Evolutionary conservation across 2,888 invertebrate species (phyloP), one percentile per base, ranked within the genome.

Genomic region (Cyclophora punctaria): DNA sequence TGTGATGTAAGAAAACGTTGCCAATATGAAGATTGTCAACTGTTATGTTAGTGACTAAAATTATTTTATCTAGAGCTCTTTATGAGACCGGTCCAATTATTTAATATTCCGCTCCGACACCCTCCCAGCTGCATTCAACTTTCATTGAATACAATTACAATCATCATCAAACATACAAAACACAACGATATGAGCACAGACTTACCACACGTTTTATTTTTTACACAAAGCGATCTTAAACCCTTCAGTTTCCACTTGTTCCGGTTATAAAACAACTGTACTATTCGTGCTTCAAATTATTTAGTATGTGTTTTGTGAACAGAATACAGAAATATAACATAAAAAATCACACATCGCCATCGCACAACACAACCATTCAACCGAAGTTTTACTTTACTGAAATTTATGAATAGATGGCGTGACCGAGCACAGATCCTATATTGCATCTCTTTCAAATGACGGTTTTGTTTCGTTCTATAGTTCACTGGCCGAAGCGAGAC

Each of bases 331-430:
- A 62, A 64, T 60, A 64, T 69, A 78, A 75, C 63, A 69, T 73
- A 72, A 75, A 68, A 77, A 73, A 69, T 60, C 78, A 83, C 81
- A 83, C 74, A 74, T 79, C 76, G 78, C 78, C 78, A 78, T 77
- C 74, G 69, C 71, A 73, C 55, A 63, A 47, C 58, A 62, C 60
- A 47, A 41, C 41, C 34, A 49, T 20, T 2, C 37, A 37, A 37
- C 37, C 37, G 7, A 43, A 43, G 50, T 55, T 56, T 20, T 54
- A 48, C 46, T 50, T 48, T 48, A 35, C 43, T 52, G 52, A 44
- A 44, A 44, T 6, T 20, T 20, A 33, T 20, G 3, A 44, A 56
- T 57, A 73, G 73, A 64, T 68, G 72, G 64, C 63, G 69, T 56
- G 33, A 33, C 41, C 7, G 45, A 49, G 45, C 7, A 20, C 40